Percentiles rank a stretch among this genome's conserved stretches.
Conservation (phyloP, 1,140 invertebrate genomes). For the Littorina saxatilis region DNA sequence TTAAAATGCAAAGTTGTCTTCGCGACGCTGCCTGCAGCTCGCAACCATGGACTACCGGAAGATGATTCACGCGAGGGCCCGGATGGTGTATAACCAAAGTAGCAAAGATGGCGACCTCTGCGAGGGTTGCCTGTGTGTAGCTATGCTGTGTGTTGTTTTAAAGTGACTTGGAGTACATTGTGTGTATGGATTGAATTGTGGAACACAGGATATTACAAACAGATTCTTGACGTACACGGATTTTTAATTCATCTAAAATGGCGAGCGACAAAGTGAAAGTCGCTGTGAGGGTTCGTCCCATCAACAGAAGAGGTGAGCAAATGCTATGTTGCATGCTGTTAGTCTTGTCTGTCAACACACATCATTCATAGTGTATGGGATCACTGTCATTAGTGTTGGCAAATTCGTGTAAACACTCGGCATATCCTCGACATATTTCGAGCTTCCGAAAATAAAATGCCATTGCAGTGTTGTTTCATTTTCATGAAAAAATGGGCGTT, state of each 20-base stretch:
- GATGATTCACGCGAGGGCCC: constrained; percentile 9
- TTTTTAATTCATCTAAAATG: not conserved
- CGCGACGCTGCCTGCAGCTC: constrained; percentile 4
- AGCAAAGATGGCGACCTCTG: constrained; percentile 15
- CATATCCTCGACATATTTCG: not conserved
- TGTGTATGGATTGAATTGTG: not conserved
- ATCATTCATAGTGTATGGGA: not conserved
- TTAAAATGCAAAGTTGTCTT: constrained; percentile 18
- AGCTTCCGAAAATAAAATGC: not conserved
- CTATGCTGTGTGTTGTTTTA: constrained; percentile 6
- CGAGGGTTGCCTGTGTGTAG: not conserved
- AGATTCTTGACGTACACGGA: not conserved
- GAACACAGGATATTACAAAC: not conserved
- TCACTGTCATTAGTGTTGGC: not conserved
- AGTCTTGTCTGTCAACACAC: not conserved
- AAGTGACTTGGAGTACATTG: constrained; percentile 15
- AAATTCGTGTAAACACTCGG: not conserved
- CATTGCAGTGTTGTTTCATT: not conserved
- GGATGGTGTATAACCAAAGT: constrained; percentile 2
- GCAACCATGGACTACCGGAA: constrained; percentile 7
- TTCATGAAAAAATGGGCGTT: not conserved
- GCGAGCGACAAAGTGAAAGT: constrained; percentile 17
- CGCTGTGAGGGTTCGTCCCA: not conserved
- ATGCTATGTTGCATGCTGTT: constrained; percentile 2
- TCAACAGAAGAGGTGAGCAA: not conserved